Percentiles rank a stretch among this genome's conserved stretches.
Conservation (phyloP, 2,888 invertebrate genomes). For the Melinopterus prodromus region DNA sequence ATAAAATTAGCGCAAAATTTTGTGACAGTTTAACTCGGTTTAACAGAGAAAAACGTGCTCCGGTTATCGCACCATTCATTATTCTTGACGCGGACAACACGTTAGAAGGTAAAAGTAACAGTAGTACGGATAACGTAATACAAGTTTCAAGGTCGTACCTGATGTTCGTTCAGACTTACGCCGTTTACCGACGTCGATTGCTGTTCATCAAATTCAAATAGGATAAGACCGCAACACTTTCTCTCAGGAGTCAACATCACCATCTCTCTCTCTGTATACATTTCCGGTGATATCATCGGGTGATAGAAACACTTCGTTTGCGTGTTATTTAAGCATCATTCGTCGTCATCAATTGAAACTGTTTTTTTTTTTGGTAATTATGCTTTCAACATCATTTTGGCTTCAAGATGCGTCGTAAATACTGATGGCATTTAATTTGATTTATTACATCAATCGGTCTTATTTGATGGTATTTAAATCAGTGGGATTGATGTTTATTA, state of each 20-base stretch:
- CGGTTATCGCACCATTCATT: neutral
- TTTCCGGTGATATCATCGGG: neutral
- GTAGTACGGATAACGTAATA: neutral
- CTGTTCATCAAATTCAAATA: neutral
- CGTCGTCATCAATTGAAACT: neutral
- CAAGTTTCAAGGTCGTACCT: neutral
- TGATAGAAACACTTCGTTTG: neutral
- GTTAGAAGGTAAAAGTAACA: constrained; percentile 4
- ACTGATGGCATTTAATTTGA: neutral
- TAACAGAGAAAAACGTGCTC: neutral
- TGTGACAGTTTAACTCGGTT: neutral
- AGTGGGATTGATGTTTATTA: no score
- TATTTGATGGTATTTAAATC: no score
- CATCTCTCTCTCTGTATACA: neutral
- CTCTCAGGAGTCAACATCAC: neutral
- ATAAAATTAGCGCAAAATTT: no score
- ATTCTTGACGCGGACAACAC: neutral
- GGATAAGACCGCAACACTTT: neutral
- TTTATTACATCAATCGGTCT: no score
- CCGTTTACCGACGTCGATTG: neutral
- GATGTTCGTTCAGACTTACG: neutral
- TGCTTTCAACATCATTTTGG: neutral
- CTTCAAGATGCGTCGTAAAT: neutral
- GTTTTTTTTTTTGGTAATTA: neutral
- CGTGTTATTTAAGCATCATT: neutral